Percentiles rank a stretch among this genome's conserved stretches.
Conservation (phyloP, 2,113 vertebrate species). For the Hypomesus transpacificus region DNA sequence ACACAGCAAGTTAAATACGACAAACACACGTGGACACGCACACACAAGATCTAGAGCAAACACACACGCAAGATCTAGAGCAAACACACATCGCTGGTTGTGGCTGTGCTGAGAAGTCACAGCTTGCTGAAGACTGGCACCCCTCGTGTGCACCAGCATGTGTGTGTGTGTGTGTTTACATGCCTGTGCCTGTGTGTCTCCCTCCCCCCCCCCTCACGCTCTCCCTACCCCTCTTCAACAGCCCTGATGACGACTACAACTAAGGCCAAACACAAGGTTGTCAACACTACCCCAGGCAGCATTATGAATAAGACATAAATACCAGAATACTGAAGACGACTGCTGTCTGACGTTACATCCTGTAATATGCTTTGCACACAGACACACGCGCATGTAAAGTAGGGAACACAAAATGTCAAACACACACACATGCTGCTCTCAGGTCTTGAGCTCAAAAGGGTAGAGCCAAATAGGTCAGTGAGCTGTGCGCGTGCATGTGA, state of each 20-base stretch:
- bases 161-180: not conserved
- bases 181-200: no score
- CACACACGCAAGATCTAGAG: not conserved
- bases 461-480: not conserved
- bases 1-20: not conserved
- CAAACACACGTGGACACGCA: not conserved
- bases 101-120: not conserved
- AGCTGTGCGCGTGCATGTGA: not conserved
- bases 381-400: not conserved
- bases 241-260: no score
- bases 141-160: not conserved
- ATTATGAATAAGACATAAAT: not conserved
- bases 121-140: not conserved
- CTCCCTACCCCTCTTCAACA: no score
- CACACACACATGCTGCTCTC: not conserved
- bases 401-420: not conserved
- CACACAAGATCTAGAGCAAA: not conserved
- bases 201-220: no score
- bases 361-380: slow-evolving; percentile 41
- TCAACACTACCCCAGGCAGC: not conserved
- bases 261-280: not conserved
- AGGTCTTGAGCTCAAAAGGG: slow-evolving; percentile 1
- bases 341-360: slow-evolving; percentile 45
- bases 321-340: not conserved
- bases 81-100: not conserved